These are phyloP conservation scores for Myanophis thanlyinensis DNA, from an alignment of 2,113 vertebrate species.

Conservation along the genomic window DNA sequence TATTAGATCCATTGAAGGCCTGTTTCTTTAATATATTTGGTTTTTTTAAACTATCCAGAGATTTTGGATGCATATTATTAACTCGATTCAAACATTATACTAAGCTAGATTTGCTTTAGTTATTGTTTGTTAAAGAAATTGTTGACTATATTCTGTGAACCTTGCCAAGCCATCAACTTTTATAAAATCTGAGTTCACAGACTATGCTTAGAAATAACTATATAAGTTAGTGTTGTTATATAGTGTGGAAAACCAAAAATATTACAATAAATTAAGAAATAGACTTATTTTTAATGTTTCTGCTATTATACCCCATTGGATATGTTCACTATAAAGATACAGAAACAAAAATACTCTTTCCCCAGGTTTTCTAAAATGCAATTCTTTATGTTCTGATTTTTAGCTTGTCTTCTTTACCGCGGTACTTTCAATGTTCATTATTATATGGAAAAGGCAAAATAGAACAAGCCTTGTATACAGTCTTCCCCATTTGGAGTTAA, in stretches of 20 bases:
- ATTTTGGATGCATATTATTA: fast-evolving
- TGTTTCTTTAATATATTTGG: neutral
- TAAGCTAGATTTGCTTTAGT: neutral
- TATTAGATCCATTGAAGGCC: neutral
- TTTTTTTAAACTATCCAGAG: neutral
- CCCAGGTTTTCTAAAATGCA: neutral
- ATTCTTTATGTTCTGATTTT: neutral
- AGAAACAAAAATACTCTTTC: neutral
- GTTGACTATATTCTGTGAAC: neutral
- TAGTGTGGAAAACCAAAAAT: neutral
- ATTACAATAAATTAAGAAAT: neutral
- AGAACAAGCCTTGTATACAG: neutral
- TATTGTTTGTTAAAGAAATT: neutral
- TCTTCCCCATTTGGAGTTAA: neutral
- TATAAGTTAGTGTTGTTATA: neutral
- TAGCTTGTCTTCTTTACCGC: neutral
- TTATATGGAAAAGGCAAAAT: neutral
- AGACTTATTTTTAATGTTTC: neutral
- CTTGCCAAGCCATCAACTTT: neutral
- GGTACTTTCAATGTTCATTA: neutral
- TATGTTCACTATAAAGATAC: neutral
- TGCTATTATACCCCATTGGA: neutral
- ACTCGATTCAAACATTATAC: neutral
- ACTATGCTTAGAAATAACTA: neutral
- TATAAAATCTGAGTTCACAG: neutral